Evolutionary conservation across 2,797 vertebrate genomes (phyloP).

Genomic region (Pteronotus mesoamericanus): DNA sequence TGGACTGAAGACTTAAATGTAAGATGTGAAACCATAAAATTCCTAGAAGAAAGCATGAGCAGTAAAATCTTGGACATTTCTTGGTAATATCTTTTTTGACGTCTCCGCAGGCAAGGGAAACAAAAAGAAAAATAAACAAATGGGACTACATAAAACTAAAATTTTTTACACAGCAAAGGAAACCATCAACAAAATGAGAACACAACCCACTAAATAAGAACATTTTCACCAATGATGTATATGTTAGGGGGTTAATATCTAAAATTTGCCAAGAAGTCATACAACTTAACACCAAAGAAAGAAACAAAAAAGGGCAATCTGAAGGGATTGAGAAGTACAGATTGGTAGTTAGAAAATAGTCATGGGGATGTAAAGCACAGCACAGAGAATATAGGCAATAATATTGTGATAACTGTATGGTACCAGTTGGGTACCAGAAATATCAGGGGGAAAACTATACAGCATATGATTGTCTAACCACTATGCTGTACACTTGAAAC

Average conservation of each 20-base stretch:
- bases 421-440: background rate
- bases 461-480: background rate
- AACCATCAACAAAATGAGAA: background rate
- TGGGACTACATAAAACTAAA: background rate
- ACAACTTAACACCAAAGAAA: background rate
- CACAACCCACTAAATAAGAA: background rate
- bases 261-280: background rate
- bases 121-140: background rate
- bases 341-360: background rate
- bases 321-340: background rate
- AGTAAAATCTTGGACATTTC: background rate
- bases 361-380: background rate
- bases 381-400: background rate
- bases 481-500: background rate
- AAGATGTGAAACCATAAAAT: background rate
- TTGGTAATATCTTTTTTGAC: background rate
- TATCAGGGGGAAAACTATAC: background rate
- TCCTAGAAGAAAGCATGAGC: background rate
- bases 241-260: background rate
- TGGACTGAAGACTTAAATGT: background rate
- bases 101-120: background rate
- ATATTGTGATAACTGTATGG: background rate
- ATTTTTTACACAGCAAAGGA: background rate
- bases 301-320: background rate
- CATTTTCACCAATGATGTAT: background rate